These are phyloP conservation scores for Mesoligia furuncula DNA, from an alignment of 2,888 invertebrate species.

Conservation along the genomic window DNA sequence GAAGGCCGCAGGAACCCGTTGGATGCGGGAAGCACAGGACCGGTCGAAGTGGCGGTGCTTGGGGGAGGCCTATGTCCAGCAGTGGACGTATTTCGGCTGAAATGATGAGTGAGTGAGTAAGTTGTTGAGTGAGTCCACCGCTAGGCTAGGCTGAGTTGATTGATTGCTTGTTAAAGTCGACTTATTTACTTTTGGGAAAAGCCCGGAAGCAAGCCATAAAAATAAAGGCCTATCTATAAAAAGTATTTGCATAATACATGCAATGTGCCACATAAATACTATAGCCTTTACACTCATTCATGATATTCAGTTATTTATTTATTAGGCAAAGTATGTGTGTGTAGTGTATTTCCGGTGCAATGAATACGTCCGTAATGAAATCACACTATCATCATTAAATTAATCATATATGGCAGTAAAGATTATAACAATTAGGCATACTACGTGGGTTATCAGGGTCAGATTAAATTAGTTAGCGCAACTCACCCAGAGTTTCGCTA, in stretches of 20 bases:
- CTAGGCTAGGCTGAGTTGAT: not conserved
- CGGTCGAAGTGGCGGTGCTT: too few species aligned
- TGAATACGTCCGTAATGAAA: slow-evolving; percentile 15
- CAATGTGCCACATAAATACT: not conserved
- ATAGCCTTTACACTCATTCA: slow-evolving; percentile 2
- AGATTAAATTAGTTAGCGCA: not conserved
- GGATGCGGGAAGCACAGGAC: too few species aligned
- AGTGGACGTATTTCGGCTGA: too few species aligned
- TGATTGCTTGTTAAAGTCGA: not conserved
- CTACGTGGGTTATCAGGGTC: not conserved
- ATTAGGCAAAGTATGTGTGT: too few species aligned
- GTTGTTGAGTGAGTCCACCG: not conserved
- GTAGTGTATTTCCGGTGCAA: too few species aligned
- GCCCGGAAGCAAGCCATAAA: too few species aligned
- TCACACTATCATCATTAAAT: not conserved
- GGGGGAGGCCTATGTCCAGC: too few species aligned
- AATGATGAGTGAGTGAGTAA: too few species aligned
- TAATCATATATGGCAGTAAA: slow-evolving; percentile 12
- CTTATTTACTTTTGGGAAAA: not conserved
- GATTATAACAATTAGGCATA: not conserved
- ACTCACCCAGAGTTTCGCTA: too few species aligned
- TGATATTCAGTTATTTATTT: slow-evolving; percentile 8
- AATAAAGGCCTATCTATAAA: not conserved
- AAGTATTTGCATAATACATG: not conserved
- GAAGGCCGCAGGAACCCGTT: too few species aligned